A percentile compares a stretch with the other conserved stretches of the same genome.
These are phyloP conservation scores for Cricetomys ansorgei DNA, from an alignment of 2,113 vertebrate genomes.

Conservation along the genomic window DNA sequence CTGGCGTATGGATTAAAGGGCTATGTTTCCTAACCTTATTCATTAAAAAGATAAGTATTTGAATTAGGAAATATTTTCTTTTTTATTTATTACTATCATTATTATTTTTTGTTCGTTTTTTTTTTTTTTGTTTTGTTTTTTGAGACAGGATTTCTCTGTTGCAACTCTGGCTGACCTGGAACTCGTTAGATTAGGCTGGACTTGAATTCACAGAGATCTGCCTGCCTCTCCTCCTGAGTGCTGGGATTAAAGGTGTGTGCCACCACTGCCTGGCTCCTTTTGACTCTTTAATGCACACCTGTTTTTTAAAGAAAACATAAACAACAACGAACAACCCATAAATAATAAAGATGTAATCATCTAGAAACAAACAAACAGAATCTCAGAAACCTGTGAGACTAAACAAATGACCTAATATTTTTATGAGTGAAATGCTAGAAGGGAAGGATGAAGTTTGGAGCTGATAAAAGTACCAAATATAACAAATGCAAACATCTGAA, in stretches of 20 bases:
- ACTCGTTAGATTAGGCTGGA: no score
- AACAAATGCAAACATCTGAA: background rate
- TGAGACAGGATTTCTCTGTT: no score
- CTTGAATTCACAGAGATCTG: no score
- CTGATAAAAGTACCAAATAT: background rate
- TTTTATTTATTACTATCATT: no score
- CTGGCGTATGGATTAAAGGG: background rate
- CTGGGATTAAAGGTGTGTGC: no score
- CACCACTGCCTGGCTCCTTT: no score
- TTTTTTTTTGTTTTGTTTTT: no score
- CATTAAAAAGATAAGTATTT: background rate
- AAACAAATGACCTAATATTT: background rate
- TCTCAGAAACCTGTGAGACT: background rate
- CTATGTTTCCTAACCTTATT: background rate
- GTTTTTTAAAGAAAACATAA: background rate
- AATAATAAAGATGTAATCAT: background rate
- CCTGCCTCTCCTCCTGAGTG: no score
- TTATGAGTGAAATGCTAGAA: background rate
- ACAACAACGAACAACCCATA: background rate
- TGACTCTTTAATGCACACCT: background rate
- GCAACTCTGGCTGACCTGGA: no score
- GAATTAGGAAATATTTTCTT: slow-evolving; percentile 8
- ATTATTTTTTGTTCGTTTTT: no score
- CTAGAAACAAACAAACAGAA: slow-evolving; percentile 3
- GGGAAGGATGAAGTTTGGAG: background rate